Evolutionary conservation across 2,113 vertebrate genomes (phyloP), one percentile per base, ranked within the genome.

Genomic region (Dromaius novaehollandiae): DNA sequence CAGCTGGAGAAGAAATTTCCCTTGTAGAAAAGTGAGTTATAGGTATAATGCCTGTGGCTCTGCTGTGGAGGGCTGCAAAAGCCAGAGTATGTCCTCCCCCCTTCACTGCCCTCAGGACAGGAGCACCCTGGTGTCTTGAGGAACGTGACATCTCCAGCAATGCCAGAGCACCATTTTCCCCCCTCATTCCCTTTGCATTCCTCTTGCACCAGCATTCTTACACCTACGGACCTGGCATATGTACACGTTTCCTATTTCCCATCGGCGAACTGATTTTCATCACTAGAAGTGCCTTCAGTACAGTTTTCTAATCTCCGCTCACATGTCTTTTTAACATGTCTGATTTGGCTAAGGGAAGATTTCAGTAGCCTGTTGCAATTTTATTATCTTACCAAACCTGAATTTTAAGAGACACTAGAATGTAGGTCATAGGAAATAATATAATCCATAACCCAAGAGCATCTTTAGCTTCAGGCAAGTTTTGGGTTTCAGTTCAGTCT

Each of bases 91-190:
- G 13, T 55, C 19, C n/a, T 30, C 26, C 53, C 25, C 13, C 17
- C 11, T n/a, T 53, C 28, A 13, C 32, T 78, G 7, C 5, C 6
- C 19, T 8, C 26, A 16, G 38, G 21, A 71, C 0, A 68, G 55
- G n/a, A 63, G 34, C 34, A 50, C 36, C 68, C 14, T 32, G 22
- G 56, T 3, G 6, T 25, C 51, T 61, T 28, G 7, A 56, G 28
- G 4, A 42, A 30, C 0, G 0, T 26, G 19, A 1, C 13, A 89
- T 70, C 30, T 82, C 53, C 10, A 66, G 84, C 84, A n/a, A 25
- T 11, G 8, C 4, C 53, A 56, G 48, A 51, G 21, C 40, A 6
- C 14, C 13, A 24, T 4, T 82, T 79, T 86, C 1, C 5, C 1
- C 7, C 2, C 11, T 7, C 19, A 13, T 65, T 51, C 60, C 2